Evolutionary conservation across 2,888 invertebrate genomes (phyloP).

Genomic region (Idaea aversata): DNA sequence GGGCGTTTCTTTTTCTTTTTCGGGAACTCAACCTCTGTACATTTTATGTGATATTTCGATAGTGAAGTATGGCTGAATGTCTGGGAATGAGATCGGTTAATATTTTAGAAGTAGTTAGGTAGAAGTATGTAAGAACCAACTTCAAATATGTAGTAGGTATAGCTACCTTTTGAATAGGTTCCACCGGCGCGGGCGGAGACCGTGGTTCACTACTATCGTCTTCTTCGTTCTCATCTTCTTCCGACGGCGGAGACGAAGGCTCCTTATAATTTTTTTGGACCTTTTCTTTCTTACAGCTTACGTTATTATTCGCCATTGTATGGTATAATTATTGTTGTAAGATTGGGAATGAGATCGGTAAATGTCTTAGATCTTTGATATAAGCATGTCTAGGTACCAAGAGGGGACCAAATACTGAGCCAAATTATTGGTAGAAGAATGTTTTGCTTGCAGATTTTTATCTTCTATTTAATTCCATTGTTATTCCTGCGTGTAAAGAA

Average conservation of each 20-base stretch:
- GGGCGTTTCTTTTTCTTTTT: conserved; percentile 18
- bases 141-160: background rate
- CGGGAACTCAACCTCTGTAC: conserved; percentile 8
- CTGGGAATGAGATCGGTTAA: background rate
- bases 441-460: background rate
- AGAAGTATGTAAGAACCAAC: background rate
- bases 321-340: background rate
- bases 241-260: background rate
- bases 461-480: background rate
- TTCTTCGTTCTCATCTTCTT: background rate
- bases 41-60: conserved; percentile 12
- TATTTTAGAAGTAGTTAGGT: too few species aligned
- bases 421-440: background rate
- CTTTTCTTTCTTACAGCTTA: too few species aligned
- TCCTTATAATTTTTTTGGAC: too few species aligned
- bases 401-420: too few species aligned
- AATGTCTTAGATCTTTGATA: background rate
- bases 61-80: background rate
- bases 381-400: background rate
- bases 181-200: too few species aligned
- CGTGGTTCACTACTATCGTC: too few species aligned
- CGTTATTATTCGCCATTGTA: background rate
- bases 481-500: too few species aligned
- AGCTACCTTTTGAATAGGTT: too few species aligned
- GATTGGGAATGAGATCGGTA: background rate